A percentile compares a stretch with the other conserved stretches of the same genome.
Evolutionary conservation across 2,888 invertebrate genomes (phyloP).

Genomic region (Syrista parreyssii): DNA sequence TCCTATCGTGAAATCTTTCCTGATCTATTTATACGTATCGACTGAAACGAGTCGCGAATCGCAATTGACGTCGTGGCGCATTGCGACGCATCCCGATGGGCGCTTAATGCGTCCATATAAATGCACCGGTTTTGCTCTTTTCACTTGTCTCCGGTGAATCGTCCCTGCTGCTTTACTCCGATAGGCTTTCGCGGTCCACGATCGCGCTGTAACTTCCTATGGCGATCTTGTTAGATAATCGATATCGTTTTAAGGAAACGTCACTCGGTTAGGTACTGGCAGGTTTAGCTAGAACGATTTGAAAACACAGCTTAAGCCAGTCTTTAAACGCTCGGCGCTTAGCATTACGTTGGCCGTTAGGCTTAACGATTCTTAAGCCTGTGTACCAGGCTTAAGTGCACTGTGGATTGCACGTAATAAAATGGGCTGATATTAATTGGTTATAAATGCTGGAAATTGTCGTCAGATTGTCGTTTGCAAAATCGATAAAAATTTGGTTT

Average conservation of each 20-base stretch:
- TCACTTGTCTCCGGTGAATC: not conserved
- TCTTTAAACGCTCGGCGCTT: not conserved
- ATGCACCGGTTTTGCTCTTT: conserved; percentile 33
- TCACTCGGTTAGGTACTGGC: not conserved
- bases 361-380: not conserved
- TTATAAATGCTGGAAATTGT: not conserved
- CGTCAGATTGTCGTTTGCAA: no score
- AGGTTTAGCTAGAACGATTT: not conserved
- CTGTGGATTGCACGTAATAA: not conserved
- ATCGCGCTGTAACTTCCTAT: not conserved
- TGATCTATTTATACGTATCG: not conserved
- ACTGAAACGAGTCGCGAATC: not conserved
- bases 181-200: not conserved
- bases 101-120: conserved; percentile 48
- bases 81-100: not conserved
- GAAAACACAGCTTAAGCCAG: not conserved
- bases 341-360: not conserved
- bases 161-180: not conserved
- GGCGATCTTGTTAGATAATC: conserved; percentile 13
- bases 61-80: not conserved
- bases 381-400: not conserved
- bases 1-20: not conserved
- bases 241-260: conserved; percentile 40
- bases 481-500: not conserved
- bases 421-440: not conserved